Percentiles rank a stretch among this genome's conserved stretches.
These are phyloP conservation scores for Phodopus roborovskii DNA, from an alignment of 2,113 vertebrate species.

Conservation along the genomic window DNA sequence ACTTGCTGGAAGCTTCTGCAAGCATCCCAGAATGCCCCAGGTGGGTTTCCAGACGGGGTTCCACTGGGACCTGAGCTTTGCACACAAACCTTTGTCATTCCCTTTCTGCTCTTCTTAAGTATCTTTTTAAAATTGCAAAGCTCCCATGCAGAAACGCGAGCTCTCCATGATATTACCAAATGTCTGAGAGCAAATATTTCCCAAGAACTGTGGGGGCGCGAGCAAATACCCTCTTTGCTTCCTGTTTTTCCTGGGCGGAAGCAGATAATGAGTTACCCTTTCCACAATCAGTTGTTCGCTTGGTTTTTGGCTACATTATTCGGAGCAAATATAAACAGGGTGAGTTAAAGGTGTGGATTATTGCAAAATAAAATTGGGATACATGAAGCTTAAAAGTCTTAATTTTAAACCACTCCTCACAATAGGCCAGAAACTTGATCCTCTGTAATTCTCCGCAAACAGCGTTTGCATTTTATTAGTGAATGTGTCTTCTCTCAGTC, in stretches of 20 bases:
- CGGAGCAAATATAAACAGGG: slow-evolving; percentile 80
- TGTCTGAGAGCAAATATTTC: slow-evolving; percentile 80
- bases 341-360: slow-evolving; percentile 78
- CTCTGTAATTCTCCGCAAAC: slow-evolving; percentile 80
- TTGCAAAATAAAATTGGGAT: slow-evolving; percentile 80
- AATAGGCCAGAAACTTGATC: slow-evolving; percentile 80
- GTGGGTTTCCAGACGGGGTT: background rate
- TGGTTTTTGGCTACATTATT: slow-evolving; percentile 77
- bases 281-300: slow-evolving; percentile 72
- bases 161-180: slow-evolving; percentile 72
- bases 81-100: slow-evolving; percentile 21
- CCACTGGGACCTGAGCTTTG: background rate
- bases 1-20: background rate
- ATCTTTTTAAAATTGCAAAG: slow-evolving; percentile 66
- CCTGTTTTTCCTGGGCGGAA: slow-evolving; percentile 67
- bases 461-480: slow-evolving; percentile 79
- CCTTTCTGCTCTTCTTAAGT: slow-evolving; percentile 45
- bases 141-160: slow-evolving; percentile 64
- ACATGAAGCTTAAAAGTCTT: slow-evolving; percentile 82
- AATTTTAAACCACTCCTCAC: slow-evolving; percentile 79
- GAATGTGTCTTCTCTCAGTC: slow-evolving; percentile 69
- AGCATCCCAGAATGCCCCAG: background rate
- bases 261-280: slow-evolving; percentile 80
- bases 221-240: slow-evolving; percentile 75
- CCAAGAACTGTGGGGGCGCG: slow-evolving; percentile 66